These are phyloP conservation scores for Adelges cooleyi DNA, from an alignment of 1,140 invertebrate genomes.

Conservation along the genomic window DNA sequence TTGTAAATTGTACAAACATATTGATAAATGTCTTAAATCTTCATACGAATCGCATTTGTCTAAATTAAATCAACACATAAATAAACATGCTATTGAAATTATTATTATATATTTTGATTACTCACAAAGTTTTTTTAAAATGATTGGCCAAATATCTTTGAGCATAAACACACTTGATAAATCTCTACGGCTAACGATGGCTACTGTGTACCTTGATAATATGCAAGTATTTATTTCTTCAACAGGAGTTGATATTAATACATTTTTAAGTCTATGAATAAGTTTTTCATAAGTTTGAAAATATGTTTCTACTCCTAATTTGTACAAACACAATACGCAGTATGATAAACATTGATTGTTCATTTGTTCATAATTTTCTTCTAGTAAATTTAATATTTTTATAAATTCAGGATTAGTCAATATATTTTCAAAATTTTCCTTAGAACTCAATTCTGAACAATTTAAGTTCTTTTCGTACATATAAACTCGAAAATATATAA, in stretches of 20 bases:
- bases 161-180: not conserved
- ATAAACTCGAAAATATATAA: not conserved
- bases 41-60: not conserved
- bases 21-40: conserved; percentile 14
- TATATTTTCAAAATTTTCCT: conserved; percentile 14
- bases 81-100: no score
- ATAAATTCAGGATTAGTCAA: conserved; percentile 23
- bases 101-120: not conserved
- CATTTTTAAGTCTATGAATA: not conserved
- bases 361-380: not conserved
- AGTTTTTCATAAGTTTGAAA: not conserved
- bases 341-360: conserved; percentile 16
- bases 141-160: conserved; percentile 14
- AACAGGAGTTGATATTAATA: not conserved
- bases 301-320: conserved; percentile 1
- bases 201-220: conserved; percentile 14
- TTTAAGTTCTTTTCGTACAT: not conserved
- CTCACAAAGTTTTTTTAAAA: conserved; percentile 12
- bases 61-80: not conserved
- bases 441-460: not conserved
- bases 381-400: conserved; percentile 1
- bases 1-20: conserved; percentile 15
- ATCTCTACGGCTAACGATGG: not conserved
- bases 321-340: conserved; percentile 11
- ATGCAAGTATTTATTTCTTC: not conserved